Evolutionary conservation across 2,888 invertebrate genomes (phyloP), one percentile per base, ranked within the genome.

Genomic region (Leptinotarsa rubiginosa): DNA sequence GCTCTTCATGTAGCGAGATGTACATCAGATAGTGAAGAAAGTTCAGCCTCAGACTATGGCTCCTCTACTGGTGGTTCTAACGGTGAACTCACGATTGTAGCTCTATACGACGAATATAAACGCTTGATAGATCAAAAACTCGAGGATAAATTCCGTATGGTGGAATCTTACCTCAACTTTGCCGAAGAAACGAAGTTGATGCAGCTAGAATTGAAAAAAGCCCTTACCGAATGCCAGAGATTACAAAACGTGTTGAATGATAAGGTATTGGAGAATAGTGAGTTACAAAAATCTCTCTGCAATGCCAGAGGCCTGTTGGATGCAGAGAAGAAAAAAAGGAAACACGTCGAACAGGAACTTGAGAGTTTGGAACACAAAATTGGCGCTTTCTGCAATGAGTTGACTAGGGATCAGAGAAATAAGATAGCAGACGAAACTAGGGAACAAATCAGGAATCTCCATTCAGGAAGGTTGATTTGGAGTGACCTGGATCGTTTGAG

Each of bases 241-340:
- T 89, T 96, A 22, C 94, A 94, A 81, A 89, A 90, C 0, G 92
- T 93, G 81, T 87, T 96, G 41, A 93, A 94, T 77, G 91, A 92
- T 69, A 91, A 93, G 4, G 91, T 94, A 52, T 90, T 92, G 22
- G 94, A 95, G 65, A 92, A 94, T 74, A 91, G 92, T 5, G 93
- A 93, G 81, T 90, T 95, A 82, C 95, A 96, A 83, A 92, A 93
- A 4, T 95, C 96, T 85, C 90, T 97, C 77, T 93, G 93, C 80
- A 94, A 95, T 86, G 95, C 95, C 0, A 90, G 96, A 47, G 54
- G 64, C 31, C 67, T 74, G 67, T 25, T 75, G 56, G 75, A 75
- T 50, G 75, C 72, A 49, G 72, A 75, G 49, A 66, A 47, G 12
- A 75, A 73, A 41, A 75, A 73, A 64, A 54, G 75, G 67, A 75